Evolutionary conservation across 1,140 invertebrate genomes (phyloP).

Genomic region (Drosophila burlai): DNA sequence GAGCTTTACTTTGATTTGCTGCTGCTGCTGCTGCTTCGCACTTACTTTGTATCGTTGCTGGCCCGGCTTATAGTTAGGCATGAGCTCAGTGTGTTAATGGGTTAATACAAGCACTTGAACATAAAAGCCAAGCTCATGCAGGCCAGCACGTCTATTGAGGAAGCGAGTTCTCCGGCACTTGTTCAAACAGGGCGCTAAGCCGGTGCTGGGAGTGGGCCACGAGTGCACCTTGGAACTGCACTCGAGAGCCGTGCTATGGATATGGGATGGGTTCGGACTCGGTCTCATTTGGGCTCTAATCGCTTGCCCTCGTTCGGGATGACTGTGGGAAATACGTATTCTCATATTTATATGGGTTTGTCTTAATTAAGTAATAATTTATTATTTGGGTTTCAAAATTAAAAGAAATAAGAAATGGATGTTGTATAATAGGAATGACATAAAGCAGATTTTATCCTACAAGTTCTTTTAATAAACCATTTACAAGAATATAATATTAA

Average conservation of each 20-base stretch:
- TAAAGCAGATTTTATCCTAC: neutral
- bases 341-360: neutral
- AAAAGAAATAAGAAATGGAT: neutral
- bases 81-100: slow-evolving; percentile 71
- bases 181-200: slow-evolving; percentile 53
- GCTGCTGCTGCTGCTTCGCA: neutral
- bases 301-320: slow-evolving; percentile 1
- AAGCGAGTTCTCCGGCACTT: slow-evolving; percentile 51
- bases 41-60: slow-evolving; percentile 30
- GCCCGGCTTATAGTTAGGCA: slow-evolving; percentile 54
- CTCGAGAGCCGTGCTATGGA: slow-evolving; percentile 39
- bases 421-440: neutral
- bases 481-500: neutral
- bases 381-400: neutral
- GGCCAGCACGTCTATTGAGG: slow-evolving; percentile 37
- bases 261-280: slow-evolving; percentile 36
- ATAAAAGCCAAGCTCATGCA: slow-evolving; percentile 51
- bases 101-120: slow-evolving; percentile 66
- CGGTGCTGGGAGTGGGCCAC: slow-evolving; percentile 35
- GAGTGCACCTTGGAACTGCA: slow-evolving; percentile 49
- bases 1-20: slow-evolving; percentile 12
- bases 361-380: neutral
- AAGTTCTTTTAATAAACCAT: neutral
- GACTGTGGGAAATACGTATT: slow-evolving; percentile 13
- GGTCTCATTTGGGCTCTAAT: slow-evolving; percentile 19